Evolutionary conservation across 2,113 vertebrate genomes (phyloP).

Genomic region (Burhinus oedicnemus): DNA sequence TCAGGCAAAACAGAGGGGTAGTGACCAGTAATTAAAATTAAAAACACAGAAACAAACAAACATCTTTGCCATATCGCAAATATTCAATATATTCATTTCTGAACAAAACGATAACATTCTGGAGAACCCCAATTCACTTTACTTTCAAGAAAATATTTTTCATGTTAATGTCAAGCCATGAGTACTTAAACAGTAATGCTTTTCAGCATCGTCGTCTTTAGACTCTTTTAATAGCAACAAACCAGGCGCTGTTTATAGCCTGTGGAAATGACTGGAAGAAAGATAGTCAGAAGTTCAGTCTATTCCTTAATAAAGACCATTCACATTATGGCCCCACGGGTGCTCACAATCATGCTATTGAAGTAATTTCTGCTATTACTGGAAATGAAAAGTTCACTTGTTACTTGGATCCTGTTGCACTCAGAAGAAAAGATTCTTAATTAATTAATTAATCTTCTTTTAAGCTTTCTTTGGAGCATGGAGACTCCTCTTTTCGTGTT

Average conservation of each 20-base stretch:
- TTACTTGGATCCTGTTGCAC: constrained; percentile 62
- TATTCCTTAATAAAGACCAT: constrained; percentile 64
- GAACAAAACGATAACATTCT: neutral
- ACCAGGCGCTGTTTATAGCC: constrained; percentile 65
- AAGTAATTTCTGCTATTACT: constrained; percentile 67
- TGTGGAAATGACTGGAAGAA: constrained; percentile 63
- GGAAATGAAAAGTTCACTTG: constrained; percentile 71
- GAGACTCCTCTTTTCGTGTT: neutral
- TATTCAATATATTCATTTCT: neutral
- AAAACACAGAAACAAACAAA: neutral
- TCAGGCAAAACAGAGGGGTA: neutral
- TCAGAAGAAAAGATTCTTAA: constrained; percentile 57
- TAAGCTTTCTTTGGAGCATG: neutral
- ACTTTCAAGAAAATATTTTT: constrained; percentile 46
- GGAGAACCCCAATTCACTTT: neutral
- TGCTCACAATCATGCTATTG: constrained; percentile 68
- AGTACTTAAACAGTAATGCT: constrained; percentile 48
- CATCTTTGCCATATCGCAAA: neutral
- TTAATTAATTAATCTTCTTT: constrained; percentile 63
- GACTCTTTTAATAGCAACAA: constrained; percentile 59
- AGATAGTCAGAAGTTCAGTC: constrained; percentile 63
- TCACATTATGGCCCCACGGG: constrained; percentile 56
- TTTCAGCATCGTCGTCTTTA: constrained; percentile 40
- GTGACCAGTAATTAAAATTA: neutral
- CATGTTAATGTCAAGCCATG: constrained; percentile 7